Percentiles rank a stretch among this genome's conserved stretches.
Evolutionary conservation across 2,113 vertebrate genomes (phyloP).

Genomic region (Marcusenius ussheri): DNA sequence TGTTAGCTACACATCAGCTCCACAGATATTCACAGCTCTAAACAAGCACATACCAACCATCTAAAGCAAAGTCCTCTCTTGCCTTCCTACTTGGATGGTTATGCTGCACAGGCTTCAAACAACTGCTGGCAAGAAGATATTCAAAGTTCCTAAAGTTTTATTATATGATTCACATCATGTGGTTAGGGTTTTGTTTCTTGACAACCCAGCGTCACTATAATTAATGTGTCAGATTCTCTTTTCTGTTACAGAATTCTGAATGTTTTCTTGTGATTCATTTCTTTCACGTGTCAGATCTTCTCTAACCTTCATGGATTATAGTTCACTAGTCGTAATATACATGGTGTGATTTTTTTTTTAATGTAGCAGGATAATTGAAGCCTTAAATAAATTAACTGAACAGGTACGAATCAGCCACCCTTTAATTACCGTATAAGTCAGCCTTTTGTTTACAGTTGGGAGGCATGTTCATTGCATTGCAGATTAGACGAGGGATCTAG

Average conservation of each 20-base stretch:
- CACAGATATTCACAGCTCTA: not conserved
- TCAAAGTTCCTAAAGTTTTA: not conserved
- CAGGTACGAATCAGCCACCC: conserved; percentile 24
- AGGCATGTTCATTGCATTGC: conserved; percentile 18
- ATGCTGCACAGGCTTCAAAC: not conserved
- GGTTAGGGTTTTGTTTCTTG: not conserved
- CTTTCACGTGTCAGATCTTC: conserved; percentile 12
- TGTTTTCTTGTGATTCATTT: not conserved
- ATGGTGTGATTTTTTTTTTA: conserved; percentile 20
- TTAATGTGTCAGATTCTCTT: not conserved
- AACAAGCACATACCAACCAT: not conserved
- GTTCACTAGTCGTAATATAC: conserved; percentile 20
- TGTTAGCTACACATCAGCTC: not conserved
- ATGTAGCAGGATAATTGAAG: conserved; percentile 12
- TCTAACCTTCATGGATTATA: conserved; percentile 5
- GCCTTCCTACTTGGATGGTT: not conserved
- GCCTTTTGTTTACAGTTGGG: conserved; percentile 31
- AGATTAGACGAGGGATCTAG: conserved; percentile 28
- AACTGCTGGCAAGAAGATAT: not conserved
- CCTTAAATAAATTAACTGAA: conserved; percentile 30
- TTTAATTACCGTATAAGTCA: conserved; percentile 28
- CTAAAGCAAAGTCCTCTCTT: not conserved
- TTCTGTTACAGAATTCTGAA: not conserved
- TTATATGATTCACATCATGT: not conserved
- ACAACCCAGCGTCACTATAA: not conserved